These are phyloP conservation scores for Crotalus tigris DNA, from an alignment of 2,113 vertebrate species.

Conservation along the genomic window DNA sequence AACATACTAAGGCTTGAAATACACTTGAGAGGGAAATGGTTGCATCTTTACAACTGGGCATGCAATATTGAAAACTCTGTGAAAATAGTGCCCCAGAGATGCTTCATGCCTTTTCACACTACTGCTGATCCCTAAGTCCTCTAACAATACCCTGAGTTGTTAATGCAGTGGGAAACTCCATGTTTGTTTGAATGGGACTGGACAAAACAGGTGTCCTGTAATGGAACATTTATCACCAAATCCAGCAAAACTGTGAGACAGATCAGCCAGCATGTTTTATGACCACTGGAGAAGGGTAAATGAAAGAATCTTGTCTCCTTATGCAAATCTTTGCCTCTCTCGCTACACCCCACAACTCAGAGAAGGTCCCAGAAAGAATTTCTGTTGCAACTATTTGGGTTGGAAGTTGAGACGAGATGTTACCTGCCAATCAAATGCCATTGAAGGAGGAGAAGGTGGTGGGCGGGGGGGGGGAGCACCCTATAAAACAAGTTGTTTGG, in stretches of 20 bases:
- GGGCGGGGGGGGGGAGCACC: neutral
- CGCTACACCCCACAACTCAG: constrained; percentile 37
- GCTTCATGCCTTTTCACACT: neutral
- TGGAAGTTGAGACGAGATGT: constrained; percentile 42
- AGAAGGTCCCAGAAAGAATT: constrained; percentile 37
- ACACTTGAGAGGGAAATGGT: neutral
- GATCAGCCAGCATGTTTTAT: constrained; percentile 40
- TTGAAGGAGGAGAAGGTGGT: constrained; percentile 16
- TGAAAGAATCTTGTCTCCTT: neutral
- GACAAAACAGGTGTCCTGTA: constrained; percentile 7
- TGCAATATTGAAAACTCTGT: neutral
- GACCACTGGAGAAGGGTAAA: no score
- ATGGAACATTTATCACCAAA: neutral
- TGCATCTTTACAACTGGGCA: neutral
- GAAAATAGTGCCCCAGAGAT: neutral
- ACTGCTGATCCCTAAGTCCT: neutral
- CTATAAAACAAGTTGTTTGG: constrained; percentile 65
- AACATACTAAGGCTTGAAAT: neutral
- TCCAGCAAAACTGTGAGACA: neutral
- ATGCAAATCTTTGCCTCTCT: constrained; percentile 18
- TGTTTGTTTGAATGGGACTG: constrained; percentile 35
- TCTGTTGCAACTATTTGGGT: constrained; percentile 5
- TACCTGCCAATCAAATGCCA: constrained; percentile 66
- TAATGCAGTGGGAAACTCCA: neutral
- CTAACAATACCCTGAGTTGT: neutral